Percentiles rank a stretch among this genome's conserved stretches.
Conservation (phyloP, 2,888 invertebrate species). For the Choristoneura rosaceana region DNA sequence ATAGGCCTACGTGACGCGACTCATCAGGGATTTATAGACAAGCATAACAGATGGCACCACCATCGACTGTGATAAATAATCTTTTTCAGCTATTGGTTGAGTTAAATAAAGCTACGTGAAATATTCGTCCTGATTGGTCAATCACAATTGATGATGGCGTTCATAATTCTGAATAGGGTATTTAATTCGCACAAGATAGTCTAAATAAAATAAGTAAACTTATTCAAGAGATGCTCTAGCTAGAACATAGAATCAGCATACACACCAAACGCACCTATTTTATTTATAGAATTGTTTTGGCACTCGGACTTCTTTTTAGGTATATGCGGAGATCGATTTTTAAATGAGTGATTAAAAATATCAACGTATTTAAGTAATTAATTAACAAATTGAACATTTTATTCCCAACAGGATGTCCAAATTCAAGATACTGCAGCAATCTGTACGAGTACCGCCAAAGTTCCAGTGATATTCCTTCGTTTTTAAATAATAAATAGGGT, state of each 20-base stretch:
- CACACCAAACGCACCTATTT: slow-evolving; percentile 10
- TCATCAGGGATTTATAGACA: background rate
- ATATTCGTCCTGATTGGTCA: background rate
- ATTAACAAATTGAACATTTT: background rate
- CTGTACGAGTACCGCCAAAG: background rate
- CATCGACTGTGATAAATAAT: background rate
- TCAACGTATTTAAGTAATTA: background rate
- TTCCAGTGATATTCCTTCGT: background rate
- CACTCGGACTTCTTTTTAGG: slow-evolving; percentile 25
- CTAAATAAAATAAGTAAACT: background rate
- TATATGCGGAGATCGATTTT: slow-evolving; percentile 1
- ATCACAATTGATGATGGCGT: background rate
- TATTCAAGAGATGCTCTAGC: slow-evolving; percentile 9
- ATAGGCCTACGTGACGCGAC: slow-evolving; percentile 66
- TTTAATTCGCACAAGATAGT: slow-evolving; percentile 7
- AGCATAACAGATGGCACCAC: slow-evolving; percentile 1
- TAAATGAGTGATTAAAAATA: background rate
- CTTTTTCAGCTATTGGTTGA: background rate
- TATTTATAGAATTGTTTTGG: slow-evolving; percentile 25
- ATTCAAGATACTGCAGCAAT: background rate
- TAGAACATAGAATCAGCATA: slow-evolving; percentile 8
- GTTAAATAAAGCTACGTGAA: background rate
- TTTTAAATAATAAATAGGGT: background rate
- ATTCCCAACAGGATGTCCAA: background rate
- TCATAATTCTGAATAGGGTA: background rate